Percentiles rank a stretch among this genome's conserved stretches.
phyloP scores from a whole-genome alignment of 2,113 vertebrate species.

The Cyphomyrus discorhynchus region DNA sequence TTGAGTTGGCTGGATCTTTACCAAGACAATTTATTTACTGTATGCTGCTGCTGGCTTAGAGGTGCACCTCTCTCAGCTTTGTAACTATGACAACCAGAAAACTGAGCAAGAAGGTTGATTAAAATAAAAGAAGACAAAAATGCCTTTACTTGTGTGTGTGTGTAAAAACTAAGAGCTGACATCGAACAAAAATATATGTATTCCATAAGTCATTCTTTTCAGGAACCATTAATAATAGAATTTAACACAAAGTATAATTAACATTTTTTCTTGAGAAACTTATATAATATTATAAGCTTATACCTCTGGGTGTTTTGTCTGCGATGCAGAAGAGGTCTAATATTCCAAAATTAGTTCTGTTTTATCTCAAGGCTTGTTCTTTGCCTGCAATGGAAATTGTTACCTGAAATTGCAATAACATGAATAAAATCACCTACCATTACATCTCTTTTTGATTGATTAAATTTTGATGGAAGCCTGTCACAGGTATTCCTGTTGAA shows the following conservation, averaged over 20 bases:
- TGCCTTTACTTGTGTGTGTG: background rate
- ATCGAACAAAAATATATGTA: background rate
- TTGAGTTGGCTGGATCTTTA: slow-evolving; percentile 4
- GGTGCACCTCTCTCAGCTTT: background rate
- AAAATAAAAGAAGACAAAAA: background rate
- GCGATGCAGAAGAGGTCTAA: background rate
- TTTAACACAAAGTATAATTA: background rate
- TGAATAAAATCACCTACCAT: background rate
- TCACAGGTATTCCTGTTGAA: background rate
- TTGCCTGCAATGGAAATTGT: background rate
- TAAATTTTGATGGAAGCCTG: background rate
- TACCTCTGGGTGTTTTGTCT: background rate
- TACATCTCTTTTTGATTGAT: background rate
- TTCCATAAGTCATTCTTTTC: background rate
- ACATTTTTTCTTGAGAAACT: background rate
- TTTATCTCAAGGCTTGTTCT: background rate
- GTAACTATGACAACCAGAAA: slow-evolving; percentile 6
- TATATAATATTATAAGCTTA: background rate
- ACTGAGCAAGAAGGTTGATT: background rate
- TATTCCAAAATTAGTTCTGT: background rate
- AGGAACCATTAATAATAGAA: background rate
- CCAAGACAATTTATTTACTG: slow-evolving; percentile 16
- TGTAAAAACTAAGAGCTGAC: background rate
- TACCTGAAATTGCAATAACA: background rate
- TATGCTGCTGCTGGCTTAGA: background rate